Conservation (phyloP, 2,113 vertebrate genomes). For the Heterocephalus glaber region DNA sequence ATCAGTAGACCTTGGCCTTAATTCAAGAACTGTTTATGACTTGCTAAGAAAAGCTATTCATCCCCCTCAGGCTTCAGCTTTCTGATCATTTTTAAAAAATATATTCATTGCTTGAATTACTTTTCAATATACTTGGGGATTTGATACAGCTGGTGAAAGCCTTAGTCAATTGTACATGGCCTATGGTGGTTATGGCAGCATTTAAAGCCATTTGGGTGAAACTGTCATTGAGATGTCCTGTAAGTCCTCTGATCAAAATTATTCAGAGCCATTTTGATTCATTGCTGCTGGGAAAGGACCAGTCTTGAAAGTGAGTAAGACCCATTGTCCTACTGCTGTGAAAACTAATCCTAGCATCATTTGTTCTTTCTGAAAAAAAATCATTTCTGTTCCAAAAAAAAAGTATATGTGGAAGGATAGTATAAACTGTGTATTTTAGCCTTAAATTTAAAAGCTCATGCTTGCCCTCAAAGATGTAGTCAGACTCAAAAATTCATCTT, state of each 20-base stretch:
- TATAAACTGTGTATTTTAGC: not conserved
- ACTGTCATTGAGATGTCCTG: not conserved
- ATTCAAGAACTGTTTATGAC: not conserved
- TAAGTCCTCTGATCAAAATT: not conserved
- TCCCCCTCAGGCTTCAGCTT: not conserved
- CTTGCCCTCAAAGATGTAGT: not conserved
- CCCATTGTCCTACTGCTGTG: not conserved
- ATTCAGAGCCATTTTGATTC: not conserved
- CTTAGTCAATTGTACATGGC: not conserved
- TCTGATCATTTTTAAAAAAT: not conserved
- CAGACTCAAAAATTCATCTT: not conserved
- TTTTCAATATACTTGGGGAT: not conserved
- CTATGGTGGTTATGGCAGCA: not conserved
- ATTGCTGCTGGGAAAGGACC: conserved; percentile 6
- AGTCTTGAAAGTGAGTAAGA: conserved; percentile 12
- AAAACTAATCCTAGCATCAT: not conserved
- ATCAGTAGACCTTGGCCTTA: not conserved
- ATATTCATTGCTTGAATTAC: not conserved
- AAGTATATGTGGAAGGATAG: not conserved
- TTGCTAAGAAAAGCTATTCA: not conserved
- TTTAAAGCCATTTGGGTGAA: not conserved
- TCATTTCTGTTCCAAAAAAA: not conserved
- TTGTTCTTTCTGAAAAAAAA: conserved; percentile 35
- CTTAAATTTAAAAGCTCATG: not conserved
- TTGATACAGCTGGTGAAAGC: not conserved